phyloP scores from a whole-genome alignment of 1,140 invertebrate genomes.

The Vollenhovia emeryi region DNA sequence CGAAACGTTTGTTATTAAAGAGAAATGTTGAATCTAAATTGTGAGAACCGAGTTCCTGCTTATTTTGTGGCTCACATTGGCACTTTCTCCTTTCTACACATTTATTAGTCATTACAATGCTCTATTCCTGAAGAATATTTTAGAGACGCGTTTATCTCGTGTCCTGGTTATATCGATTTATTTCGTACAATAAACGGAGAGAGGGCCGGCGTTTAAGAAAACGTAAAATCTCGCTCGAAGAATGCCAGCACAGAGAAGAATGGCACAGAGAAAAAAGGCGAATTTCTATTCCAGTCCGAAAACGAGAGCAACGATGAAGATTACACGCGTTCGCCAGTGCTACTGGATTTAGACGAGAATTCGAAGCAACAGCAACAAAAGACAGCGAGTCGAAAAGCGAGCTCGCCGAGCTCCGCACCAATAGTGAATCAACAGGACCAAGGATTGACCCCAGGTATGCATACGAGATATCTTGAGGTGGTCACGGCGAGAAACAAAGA shows the following conservation, averaged over 20 bases:
- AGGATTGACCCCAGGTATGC: slow-evolving; percentile 25
- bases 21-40: no score
- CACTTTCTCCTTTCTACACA: no score
- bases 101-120: no score
- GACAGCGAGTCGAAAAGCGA: slow-evolving; percentile 39
- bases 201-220: background rate
- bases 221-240: background rate
- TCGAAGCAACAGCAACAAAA: slow-evolving; percentile 79
- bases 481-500: background rate
- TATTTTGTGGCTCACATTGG: no score
- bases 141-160: background rate
- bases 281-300: slow-evolving; percentile 76
- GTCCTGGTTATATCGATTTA: no score
- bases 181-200: background rate
- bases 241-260: no score
- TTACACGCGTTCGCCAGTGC: slow-evolving; percentile 78
- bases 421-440: slow-evolving; percentile 62
- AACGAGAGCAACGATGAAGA: slow-evolving; percentile 82
- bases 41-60: no score
- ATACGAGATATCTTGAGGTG: slow-evolving; percentile 4
- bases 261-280: background rate
- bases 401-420: background rate
- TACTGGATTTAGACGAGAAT: slow-evolving; percentile 83
- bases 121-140: background rate
- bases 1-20: no score